phyloP scores from a whole-genome alignment of 2,888 invertebrate genomes.

The Philonicus albiceps region DNA sequence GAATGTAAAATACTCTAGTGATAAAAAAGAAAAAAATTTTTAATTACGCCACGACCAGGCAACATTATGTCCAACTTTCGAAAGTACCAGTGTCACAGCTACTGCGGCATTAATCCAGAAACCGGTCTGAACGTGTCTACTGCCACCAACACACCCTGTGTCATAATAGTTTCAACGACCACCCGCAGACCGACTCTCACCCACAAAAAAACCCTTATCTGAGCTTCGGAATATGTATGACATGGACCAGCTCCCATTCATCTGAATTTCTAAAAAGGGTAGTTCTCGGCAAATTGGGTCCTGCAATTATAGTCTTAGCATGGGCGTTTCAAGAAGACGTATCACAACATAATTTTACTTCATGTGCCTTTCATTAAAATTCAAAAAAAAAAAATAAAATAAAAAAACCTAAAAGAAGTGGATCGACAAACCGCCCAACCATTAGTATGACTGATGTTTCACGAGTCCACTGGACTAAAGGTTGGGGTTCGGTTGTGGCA shows the following conservation, averaged over 20 bases:
- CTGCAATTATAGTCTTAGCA: conserved; percentile 37
- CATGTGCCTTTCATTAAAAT: conserved; percentile 33
- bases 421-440: not conserved
- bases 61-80: not conserved
- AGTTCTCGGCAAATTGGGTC: conserved; percentile 34
- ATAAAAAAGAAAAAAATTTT: not conserved
- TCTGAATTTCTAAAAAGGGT: conserved; percentile 31
- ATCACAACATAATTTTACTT: conserved; percentile 25
- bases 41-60: not conserved
- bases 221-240: not conserved
- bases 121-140: not conserved
- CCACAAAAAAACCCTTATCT: not conserved
- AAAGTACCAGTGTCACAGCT: not conserved
- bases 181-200: not conserved
- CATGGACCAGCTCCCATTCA: conserved; percentile 3
- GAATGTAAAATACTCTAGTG: not conserved
- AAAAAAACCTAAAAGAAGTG: conserved; percentile 21
- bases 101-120: not conserved
- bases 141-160: not conserved
- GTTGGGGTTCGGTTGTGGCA: not conserved
- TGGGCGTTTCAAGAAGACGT: conserved; percentile 19
- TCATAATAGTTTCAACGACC: not conserved
- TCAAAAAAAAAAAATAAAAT: too few species aligned
- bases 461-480: not conserved
- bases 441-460: not conserved